Evolutionary conservation across 2,113 vertebrate species (phyloP), one percentile per base, ranked within the genome.

Genomic region (Mastomys natalensis): DNA sequence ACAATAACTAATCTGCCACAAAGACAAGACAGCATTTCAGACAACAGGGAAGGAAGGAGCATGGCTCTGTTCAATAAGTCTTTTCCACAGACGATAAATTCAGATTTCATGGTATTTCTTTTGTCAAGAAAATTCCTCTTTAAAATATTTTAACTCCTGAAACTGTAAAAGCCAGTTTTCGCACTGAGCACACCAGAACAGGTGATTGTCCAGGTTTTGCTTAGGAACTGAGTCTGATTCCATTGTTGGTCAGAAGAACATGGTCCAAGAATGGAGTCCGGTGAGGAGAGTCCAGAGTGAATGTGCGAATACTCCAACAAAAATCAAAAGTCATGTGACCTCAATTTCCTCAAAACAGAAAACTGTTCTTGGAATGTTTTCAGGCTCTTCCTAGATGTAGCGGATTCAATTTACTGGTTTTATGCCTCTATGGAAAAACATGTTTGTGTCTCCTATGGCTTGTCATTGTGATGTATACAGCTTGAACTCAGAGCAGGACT

Each of bases 111-210:
- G 4, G 17, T 64, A 72, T 70, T 85, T 60, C 58, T 48, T 87
- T 87, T 51, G 40, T 29, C 24, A 58, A n/a, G n/a, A 89, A 55
- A 95, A 72, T 51, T 78, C 12, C 7, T 80, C 40, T 51, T 87
- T 60, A 74, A 53, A 60, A 81, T 82, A 43, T 84, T 87, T 80
- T 16, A 81, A 40, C 1, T 22, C 88, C 17, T 60, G 82, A 81
- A 74, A 85, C 89, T 64, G 11, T 62, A 85, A 70, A 92, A 93
- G n/a, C 8, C 16, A 84, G 58, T 89, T 92, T 81, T 73, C 80
- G 85, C 43, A 60, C 21, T 24, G 76, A n/a, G 31, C 12, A 43
- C 21, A 68, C 13, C 62, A 89, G 94, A 76, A n/a, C 2, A 73
- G 55, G 40, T 60, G 53, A 58, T 40, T 19, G 17, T 1, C 8